Evolutionary conservation across 2,113 vertebrate species (phyloP).

Genomic region (Typhlomys cinereus): DNA sequence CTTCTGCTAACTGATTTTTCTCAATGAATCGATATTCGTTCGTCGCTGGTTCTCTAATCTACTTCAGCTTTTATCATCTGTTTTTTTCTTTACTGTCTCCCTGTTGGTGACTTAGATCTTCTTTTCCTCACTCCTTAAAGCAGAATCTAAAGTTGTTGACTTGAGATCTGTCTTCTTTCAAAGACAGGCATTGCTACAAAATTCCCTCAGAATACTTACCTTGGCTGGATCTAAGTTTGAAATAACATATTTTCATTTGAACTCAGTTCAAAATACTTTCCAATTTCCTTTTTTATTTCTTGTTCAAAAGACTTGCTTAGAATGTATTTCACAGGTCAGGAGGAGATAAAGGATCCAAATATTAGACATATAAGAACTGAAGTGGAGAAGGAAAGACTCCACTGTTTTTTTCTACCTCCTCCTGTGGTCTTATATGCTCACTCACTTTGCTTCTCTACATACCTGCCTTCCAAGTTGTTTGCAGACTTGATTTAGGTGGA

Average conservation of each 20-base stretch:
- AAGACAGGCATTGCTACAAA: background rate
- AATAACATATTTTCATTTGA: background rate
- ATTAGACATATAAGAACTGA: background rate
- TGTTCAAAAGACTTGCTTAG: background rate
- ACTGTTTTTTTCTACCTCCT: background rate
- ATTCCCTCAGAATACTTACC: background rate
- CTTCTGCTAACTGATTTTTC: background rate
- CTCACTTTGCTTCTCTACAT: background rate
- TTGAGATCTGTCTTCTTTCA: background rate
- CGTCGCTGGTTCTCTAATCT: background rate
- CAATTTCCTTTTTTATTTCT: background rate
- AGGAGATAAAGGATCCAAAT: background rate
- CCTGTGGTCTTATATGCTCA: background rate
- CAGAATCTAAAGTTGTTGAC: background rate
- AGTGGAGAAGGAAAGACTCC: background rate
- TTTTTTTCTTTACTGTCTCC: background rate
- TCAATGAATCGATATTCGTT: background rate
- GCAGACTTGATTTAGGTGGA: rapidly evolving
- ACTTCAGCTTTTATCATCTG: background rate
- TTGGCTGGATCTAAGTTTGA: background rate
- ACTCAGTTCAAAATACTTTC: background rate
- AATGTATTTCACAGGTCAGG: background rate
- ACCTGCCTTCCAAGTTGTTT: background rate
- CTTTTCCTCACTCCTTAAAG: background rate
- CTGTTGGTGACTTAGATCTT: background rate